Conservation (phyloP, 2,797 vertebrate genomes). For the Cephalopachus bancanus region DNA sequence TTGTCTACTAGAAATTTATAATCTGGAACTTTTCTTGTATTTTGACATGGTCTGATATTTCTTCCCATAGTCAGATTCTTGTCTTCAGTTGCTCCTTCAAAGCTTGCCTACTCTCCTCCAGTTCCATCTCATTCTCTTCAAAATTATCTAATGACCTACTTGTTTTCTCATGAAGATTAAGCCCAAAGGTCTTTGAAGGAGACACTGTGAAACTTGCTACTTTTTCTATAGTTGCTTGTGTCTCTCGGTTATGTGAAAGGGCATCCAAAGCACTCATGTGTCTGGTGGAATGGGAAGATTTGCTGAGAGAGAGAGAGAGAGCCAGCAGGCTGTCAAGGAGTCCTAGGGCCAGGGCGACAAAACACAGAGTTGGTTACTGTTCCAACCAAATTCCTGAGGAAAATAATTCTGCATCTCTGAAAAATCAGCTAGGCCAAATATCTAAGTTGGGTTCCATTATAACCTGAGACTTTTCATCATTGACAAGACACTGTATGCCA, state of each 20-base stretch:
- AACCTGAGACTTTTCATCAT: neutral
- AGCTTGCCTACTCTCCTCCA: neutral
- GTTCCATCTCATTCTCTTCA: neutral
- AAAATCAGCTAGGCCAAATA: neutral
- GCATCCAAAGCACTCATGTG: neutral
- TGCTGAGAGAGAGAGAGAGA: neutral
- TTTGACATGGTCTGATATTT: neutral
- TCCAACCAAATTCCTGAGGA: neutral
- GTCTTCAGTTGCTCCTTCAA: neutral
- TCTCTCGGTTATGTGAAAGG: neutral
- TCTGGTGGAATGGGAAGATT: neutral
- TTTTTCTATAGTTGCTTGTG: neutral
- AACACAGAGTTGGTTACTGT: neutral
- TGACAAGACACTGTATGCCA: neutral
- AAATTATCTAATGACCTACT: neutral
- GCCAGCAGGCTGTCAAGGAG: rapidly evolving
- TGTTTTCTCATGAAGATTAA: neutral
- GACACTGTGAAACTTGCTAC: neutral
- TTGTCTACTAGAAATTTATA: neutral
- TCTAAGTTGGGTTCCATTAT: neutral
- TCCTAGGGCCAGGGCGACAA: neutral
- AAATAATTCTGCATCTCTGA: neutral
- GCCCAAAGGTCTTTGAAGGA: neutral
- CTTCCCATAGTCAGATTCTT: neutral
- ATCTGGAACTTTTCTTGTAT: neutral